These are phyloP conservation scores for Heliconius hermathena DNA, from an alignment of 1,140 invertebrate genomes.

Conservation along the genomic window DNA sequence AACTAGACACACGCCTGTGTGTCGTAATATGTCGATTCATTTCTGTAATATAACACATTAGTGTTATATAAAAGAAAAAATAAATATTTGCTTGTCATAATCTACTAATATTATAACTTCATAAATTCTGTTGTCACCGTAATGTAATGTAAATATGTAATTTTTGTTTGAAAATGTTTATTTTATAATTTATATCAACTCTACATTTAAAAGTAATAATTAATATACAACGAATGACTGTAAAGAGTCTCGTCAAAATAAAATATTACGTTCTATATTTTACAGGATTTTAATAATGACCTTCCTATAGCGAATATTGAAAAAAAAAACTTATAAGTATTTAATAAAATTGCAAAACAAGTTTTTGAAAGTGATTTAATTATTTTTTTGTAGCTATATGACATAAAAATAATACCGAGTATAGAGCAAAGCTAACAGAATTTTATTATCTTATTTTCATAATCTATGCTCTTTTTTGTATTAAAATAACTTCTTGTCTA, in stretches of 20 bases:
- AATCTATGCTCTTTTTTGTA: too few relatives aligned
- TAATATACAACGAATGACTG: background rate
- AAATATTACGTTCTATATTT: background rate
- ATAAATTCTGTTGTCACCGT: background rate
- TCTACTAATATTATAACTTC: too few relatives aligned
- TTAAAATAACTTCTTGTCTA: background rate
- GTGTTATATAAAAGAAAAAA: too few relatives aligned
- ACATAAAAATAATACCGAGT: background rate
- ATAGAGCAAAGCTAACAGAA: background rate
- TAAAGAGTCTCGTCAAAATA: background rate
- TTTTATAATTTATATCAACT: background rate
- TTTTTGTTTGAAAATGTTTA: background rate
- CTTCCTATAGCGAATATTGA: background rate
- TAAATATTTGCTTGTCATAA: too few relatives aligned
- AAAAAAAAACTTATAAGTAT: background rate
- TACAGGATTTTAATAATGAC: background rate
- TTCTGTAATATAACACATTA: too few relatives aligned
- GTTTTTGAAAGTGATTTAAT: constrained; percentile 14
- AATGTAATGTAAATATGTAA: background rate
- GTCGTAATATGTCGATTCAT: too few relatives aligned
- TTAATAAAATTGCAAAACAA: constrained; percentile 6
- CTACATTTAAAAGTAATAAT: too few relatives aligned
- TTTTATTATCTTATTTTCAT: background rate
- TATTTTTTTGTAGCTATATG: background rate
- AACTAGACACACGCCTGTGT: too few relatives aligned